These are phyloP conservation scores for Luperina testacea DNA, from an alignment of 2,888 invertebrate genomes.

Conservation along the genomic window DNA sequence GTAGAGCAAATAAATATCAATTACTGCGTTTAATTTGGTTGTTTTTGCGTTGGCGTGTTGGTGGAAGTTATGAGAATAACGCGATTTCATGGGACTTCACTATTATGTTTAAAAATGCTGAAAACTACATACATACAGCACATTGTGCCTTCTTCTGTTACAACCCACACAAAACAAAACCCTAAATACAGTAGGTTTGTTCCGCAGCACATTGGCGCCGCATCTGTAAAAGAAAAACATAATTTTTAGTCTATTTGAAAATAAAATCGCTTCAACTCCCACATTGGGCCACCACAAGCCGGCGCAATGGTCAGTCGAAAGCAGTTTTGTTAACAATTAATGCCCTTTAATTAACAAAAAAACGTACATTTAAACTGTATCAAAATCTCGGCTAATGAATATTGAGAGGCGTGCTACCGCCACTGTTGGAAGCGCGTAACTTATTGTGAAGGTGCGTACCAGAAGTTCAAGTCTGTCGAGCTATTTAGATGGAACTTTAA, in stretches of 20 bases:
- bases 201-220: too few relatives aligned
- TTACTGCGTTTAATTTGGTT: conserved; percentile 74
- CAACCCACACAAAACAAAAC: too few relatives aligned
- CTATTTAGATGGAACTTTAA: neutral
- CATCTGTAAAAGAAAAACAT: too few relatives aligned
- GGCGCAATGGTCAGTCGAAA: conserved; percentile 69
- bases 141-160: too few relatives aligned
- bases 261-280: conserved; percentile 39
- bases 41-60: conserved; percentile 61
- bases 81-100: neutral
- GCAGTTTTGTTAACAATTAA: conserved; percentile 84
- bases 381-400: conserved; percentile 79
- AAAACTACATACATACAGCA: neutral
- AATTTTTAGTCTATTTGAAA: neutral
- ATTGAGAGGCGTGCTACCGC: conserved; percentile 66
- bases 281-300: conserved; percentile 43
- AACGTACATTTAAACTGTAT: conserved; percentile 74
- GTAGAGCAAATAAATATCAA: conserved; percentile 79
- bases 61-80: conserved; percentile 48
- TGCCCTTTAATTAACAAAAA: conserved; percentile 83
- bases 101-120: too few relatives aligned
- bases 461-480: conserved; percentile 31
- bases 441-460: neutral
- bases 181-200: too few relatives aligned
- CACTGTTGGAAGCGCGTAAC: conserved; percentile 41